Percentiles rank a stretch among this genome's conserved stretches.
phyloP scores from a whole-genome alignment of 2,113 vertebrate species.

The Falcunculus frontatus region DNA sequence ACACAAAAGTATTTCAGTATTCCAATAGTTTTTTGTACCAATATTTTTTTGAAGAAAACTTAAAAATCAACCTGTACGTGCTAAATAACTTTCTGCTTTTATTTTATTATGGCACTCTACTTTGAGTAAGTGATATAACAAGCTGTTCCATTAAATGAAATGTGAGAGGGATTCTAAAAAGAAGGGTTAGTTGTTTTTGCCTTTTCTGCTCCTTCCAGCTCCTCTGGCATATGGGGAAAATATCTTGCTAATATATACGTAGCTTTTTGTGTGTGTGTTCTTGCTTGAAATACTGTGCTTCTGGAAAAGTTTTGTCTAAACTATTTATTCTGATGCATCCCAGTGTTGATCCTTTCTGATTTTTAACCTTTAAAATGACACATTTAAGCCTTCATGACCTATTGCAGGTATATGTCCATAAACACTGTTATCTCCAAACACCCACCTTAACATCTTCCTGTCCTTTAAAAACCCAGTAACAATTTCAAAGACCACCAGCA shows the following conservation, averaged over 20 bases:
- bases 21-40: neutral
- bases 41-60: neutral
- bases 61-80: neutral
- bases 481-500: neutral
- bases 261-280: neutral
- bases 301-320: neutral
- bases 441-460: neutral
- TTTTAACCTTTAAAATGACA: neutral
- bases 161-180: neutral
- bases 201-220: neutral
- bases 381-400: neutral
- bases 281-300: neutral
- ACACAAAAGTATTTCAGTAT: neutral
- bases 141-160: neutral
- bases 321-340: neutral
- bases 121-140: neutral
- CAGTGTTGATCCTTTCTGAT: neutral
- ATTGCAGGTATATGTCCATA: neutral
- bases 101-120: neutral
- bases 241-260: neutral
- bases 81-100: neutral
- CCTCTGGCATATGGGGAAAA: neutral
- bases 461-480: neutral
- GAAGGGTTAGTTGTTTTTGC: neutral
- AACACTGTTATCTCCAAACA: neutral